Evolutionary conservation across 2,888 invertebrate species (phyloP), one percentile per base, ranked within the genome.

Genomic region (Phyllotreta striolata): DNA sequence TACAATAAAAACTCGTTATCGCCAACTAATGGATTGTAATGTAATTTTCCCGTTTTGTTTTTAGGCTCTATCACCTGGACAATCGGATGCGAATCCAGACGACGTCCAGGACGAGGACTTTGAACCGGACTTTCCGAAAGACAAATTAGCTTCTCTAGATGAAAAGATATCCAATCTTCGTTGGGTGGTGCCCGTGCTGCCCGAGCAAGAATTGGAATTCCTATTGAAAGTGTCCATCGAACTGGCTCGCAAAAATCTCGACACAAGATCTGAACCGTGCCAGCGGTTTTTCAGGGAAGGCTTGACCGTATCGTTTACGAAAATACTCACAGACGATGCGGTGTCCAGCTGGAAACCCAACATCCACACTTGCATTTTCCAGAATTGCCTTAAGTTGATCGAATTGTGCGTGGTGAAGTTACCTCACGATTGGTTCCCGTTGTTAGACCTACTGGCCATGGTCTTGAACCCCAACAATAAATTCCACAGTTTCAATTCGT

Each of bases 291-390:
- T 96, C 85, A 89, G 93, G 75, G 96, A 97, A 80, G 95, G 96
- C 56, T 86, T 98, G 72, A 95, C 95, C 67, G 89, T 93, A 72
- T 97, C 97, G 57, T 98, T 98, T 82, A 94, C 94, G 55, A 97
- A 97, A 85, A 96, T 98, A 79, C 86, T 98, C 77, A 96, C 96
- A 12, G 98, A 98, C 82, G 98, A 98, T 83, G 97, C 98, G 58
- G 97, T 98, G 56, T 93, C 93, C 77, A 96, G 96, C 77, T 98
- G 98, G 98, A 98, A 97, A 83, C 89, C 90, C 77, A 97, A 97
- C 82, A 98, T 98, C 79, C 97, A 98, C 82, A 91, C 91, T 80
- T 96, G 95, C 84, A 97, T 98, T 74, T 88, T 95, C 77, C 91
- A 93, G 76, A 97, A 97, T 80, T 96, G 96, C 79, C 91, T 94